Evolutionary conservation across 2,888 invertebrate species (phyloP).

Genomic region (Drosophila emarginata): DNA sequence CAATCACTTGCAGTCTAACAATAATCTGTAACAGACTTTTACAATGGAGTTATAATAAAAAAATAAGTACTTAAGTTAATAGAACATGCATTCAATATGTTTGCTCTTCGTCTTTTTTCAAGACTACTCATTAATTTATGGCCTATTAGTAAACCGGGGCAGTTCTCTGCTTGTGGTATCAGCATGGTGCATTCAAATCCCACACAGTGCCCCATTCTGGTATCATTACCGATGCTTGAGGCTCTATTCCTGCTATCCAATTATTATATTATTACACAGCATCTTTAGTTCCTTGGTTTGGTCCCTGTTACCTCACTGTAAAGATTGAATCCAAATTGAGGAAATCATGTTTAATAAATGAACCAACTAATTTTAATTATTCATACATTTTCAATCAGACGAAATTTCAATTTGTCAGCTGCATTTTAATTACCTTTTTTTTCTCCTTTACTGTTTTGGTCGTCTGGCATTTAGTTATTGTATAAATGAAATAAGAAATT

Average conservation of each 20-base stretch:
- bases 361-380: neutral
- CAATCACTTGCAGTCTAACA: neutral
- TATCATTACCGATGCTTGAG: neutral
- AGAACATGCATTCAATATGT: neutral
- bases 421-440: conserved; percentile 68
- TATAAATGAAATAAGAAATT: conserved; percentile 23
- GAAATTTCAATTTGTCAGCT: conserved; percentile 56
- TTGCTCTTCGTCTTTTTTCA: too few species aligned
- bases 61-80: neutral
- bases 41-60: too few species aligned
- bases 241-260: too few species aligned
- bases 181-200: neutral
- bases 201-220: neutral
- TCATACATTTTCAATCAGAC: conserved; percentile 7
- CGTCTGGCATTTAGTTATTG: neutral
- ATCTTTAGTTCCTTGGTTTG: too few species aligned
- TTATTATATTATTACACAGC: too few species aligned
- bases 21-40: neutral
- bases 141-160: too few species aligned
- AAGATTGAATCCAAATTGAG: too few species aligned
- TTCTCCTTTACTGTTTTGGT: too few species aligned
- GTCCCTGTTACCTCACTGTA: too few species aligned
- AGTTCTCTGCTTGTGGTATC: neutral
- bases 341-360: neutral
- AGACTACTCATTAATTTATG: too few species aligned